A percentile compares a stretch with the other conserved stretches of the same genome.
Conservation (phyloP, 2,113 vertebrate species). For the Acinonyx jubatus region DNA sequence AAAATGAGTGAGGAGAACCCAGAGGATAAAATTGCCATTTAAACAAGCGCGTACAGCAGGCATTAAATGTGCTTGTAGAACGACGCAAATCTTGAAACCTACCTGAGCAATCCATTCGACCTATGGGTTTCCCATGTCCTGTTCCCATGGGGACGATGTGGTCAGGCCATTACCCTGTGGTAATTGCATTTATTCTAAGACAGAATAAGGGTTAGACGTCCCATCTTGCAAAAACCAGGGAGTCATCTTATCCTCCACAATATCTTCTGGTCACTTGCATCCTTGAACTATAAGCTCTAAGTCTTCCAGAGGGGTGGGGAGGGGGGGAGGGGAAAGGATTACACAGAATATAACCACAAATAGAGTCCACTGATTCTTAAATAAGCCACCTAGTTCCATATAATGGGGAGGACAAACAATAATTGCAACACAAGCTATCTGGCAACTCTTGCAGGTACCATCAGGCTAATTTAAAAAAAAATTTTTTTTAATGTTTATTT, state of each 20-base stretch:
- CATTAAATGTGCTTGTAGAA: neutral
- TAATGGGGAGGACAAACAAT: neutral
- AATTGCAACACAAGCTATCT: neutral
- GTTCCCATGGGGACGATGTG: neutral
- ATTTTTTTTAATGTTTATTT: too few relatives aligned
- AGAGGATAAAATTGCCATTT: neutral
- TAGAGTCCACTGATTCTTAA: neutral
- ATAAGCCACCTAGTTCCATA: neutral
- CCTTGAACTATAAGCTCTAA: neutral
- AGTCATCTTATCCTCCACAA: neutral
- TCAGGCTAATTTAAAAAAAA: neutral
- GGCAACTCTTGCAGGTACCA: neutral
- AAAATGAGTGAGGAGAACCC: neutral
- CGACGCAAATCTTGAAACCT: neutral
- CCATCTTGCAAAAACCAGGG: neutral
- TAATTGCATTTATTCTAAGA: neutral
- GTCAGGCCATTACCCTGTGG: neutral
- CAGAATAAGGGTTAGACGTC: neutral
- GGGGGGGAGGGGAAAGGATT: neutral
- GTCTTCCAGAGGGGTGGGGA: neutral
- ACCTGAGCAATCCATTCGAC: neutral
- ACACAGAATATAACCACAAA: neutral
- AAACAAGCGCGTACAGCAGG: neutral
- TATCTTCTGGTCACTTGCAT: neutral
- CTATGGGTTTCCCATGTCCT: neutral